A percentile compares a stretch with the other conserved stretches of the same genome.
Evolutionary conservation across 2,113 vertebrate species (phyloP).

Genomic region (Dicerorhinus sumatrensis): DNA sequence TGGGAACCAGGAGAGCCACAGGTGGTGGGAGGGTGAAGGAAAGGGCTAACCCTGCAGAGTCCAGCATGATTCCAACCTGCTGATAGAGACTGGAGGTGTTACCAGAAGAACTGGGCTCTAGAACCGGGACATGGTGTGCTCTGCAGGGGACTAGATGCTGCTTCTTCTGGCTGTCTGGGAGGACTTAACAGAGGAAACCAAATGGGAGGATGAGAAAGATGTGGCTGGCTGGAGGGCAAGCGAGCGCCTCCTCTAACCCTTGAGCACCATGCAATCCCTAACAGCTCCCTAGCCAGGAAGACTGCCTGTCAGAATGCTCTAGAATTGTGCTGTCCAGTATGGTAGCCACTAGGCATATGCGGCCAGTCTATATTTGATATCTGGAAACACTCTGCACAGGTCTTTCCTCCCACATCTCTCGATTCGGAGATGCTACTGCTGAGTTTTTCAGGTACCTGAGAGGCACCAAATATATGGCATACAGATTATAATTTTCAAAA

Average conservation of each 20-base stretch:
- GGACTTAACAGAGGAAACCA: not conserved
- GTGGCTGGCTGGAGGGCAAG: not conserved
- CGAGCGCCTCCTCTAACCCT: not conserved
- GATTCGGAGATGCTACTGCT: not conserved
- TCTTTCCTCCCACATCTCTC: not conserved
- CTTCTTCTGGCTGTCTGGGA: not conserved
- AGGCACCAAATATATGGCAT: not conserved
- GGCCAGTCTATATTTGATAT: not conserved
- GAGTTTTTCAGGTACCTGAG: not conserved
- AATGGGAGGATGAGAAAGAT: not conserved
- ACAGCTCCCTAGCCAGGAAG: not conserved
- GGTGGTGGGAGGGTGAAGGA: not conserved
- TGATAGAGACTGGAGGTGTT: not conserved
- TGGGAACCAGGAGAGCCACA: not conserved
- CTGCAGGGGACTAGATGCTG: too few relatives aligned
- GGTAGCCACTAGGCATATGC: not conserved
- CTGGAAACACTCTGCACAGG: not conserved
- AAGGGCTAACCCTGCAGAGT: not conserved
- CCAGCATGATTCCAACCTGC: not conserved
- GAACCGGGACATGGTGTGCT: not conserved
- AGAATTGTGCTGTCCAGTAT: not conserved
- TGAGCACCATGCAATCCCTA: not conserved
- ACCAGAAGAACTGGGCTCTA: too few relatives aligned
- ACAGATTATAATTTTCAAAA: conserved; percentile 39
- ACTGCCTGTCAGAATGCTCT: not conserved